phyloP scores from a whole-genome alignment of 1,140 invertebrate genomes.

The Calliopsis andreniformis region DNA sequence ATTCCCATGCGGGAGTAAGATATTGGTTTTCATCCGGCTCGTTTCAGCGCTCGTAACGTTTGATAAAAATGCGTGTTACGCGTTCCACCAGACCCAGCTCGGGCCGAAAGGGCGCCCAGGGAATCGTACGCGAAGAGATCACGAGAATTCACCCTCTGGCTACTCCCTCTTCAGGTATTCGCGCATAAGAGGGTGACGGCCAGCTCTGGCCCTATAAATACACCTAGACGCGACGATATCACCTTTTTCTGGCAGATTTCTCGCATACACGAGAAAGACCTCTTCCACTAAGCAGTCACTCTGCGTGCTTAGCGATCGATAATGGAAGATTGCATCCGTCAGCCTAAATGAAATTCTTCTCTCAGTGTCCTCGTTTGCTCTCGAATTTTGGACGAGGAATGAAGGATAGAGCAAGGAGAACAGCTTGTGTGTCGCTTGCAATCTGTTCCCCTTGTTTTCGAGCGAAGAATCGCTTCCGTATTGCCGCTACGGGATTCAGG shows the following conservation, averaged over 20 bases:
- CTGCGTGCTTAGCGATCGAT: background rate
- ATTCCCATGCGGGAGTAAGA: slow-evolving; percentile 78
- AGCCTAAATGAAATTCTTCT: background rate
- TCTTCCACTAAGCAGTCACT: background rate
- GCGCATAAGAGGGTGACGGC: slow-evolving; percentile 63
- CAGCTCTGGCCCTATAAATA: slow-evolving; percentile 62
- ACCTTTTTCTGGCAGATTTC: slow-evolving; percentile 54
- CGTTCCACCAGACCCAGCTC: slow-evolving; percentile 75
- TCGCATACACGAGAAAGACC: slow-evolving; percentile 25
- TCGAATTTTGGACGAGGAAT: background rate
- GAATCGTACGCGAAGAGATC: slow-evolving; percentile 79
- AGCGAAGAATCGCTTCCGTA: slow-evolving; percentile 31
- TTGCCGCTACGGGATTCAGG: slow-evolving; percentile 37
- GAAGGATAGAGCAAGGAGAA: background rate
- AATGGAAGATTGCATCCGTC: background rate
- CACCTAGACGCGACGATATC: slow-evolving; percentile 59
- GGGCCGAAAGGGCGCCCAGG: slow-evolving; percentile 77
- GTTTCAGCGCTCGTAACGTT: slow-evolving; percentile 80
- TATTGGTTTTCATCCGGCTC: slow-evolving; percentile 81
- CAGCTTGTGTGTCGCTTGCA: slow-evolving; percentile 20
- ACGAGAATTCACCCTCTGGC: slow-evolving; percentile 78
- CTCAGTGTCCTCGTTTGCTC: background rate
- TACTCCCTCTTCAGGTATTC: slow-evolving; percentile 65
- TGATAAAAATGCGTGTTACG: slow-evolving; percentile 82
- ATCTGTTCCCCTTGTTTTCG: slow-evolving; percentile 25